Evolutionary conservation across 1,140 invertebrate genomes (phyloP).

Genomic region (Zaprionus tsacasi): DNA sequence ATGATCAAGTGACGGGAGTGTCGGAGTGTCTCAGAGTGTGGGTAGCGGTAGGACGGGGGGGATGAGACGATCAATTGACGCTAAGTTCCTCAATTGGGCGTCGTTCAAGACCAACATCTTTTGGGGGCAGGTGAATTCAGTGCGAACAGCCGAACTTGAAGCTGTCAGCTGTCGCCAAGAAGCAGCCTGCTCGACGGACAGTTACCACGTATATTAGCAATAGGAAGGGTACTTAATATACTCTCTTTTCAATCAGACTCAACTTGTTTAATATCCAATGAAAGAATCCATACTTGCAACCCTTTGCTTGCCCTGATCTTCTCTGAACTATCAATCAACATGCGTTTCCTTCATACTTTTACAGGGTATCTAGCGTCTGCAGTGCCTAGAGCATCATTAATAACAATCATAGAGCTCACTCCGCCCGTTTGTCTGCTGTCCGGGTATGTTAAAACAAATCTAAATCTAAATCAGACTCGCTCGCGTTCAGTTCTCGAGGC

Average conservation of each 20-base stretch:
- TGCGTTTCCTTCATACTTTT: neutral
- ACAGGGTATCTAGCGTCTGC: constrained; percentile 16
- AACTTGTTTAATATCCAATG: neutral
- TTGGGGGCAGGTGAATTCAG: constrained; percentile 22
- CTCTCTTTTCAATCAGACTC: neutral
- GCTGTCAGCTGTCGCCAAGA: constrained; percentile 18
- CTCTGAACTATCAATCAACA: neutral
- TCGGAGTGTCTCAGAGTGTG: neutral
- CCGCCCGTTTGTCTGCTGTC: constrained; percentile 1
- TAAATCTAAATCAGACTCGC: constrained; percentile 37
- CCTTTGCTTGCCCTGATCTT: neutral
- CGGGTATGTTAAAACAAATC: constrained; percentile 45
- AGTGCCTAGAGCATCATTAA: constrained; percentile 65
- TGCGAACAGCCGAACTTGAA: constrained; percentile 33
- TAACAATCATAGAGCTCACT: constrained; percentile 44
- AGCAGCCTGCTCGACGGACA: neutral
- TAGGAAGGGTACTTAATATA: neutral
- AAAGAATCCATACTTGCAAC: too few species aligned
- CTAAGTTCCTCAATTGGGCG: constrained; percentile 23
- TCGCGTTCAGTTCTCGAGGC: constrained; percentile 12
- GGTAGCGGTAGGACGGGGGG: too few species aligned
- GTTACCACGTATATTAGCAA: neutral
- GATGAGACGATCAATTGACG: too few species aligned
- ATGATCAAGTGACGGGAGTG: neutral
- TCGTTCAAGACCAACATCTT: constrained; percentile 11